Conservation (phyloP, 2,113 vertebrate genomes). For the Patagioenas fasciata region DNA sequence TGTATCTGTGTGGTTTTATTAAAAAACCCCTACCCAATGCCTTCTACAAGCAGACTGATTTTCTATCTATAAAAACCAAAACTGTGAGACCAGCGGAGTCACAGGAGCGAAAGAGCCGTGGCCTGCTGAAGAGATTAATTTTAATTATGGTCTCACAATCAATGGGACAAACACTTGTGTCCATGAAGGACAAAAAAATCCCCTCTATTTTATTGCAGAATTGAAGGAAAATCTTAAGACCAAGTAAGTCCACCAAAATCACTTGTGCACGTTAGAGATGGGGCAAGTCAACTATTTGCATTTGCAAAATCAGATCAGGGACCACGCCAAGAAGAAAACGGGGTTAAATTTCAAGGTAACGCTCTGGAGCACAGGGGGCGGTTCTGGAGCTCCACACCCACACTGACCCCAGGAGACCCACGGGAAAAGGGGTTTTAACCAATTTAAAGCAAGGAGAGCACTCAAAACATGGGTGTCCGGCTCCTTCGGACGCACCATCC, state of each 20-base stretch:
- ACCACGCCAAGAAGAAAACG: neutral
- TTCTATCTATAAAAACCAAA: neutral
- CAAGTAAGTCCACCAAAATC: neutral
- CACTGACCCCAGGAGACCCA: neutral
- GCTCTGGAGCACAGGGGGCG: neutral
- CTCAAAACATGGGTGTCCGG: rapidly evolving
- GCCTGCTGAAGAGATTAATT: neutral
- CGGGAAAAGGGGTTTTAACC: neutral
- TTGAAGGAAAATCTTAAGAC: neutral
- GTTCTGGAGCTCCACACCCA: neutral
- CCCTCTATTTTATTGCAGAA: neutral
- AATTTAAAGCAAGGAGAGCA: neutral
- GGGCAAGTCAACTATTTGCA: neutral
- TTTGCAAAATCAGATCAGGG: neutral
- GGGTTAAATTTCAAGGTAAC: neutral
- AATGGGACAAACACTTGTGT: neutral
- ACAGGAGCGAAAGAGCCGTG: neutral
- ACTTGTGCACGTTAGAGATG: neutral
- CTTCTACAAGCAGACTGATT: neutral
- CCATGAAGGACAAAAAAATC: neutral
- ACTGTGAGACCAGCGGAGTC: neutral
- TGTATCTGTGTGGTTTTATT: rapidly evolving
- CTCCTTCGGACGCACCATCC: neutral
- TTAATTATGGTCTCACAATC: neutral
- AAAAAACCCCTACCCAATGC: neutral